These are phyloP conservation scores for Salvelinus sp. DNA, from an alignment of 2,113 vertebrate species.

Conservation along the genomic window DNA sequence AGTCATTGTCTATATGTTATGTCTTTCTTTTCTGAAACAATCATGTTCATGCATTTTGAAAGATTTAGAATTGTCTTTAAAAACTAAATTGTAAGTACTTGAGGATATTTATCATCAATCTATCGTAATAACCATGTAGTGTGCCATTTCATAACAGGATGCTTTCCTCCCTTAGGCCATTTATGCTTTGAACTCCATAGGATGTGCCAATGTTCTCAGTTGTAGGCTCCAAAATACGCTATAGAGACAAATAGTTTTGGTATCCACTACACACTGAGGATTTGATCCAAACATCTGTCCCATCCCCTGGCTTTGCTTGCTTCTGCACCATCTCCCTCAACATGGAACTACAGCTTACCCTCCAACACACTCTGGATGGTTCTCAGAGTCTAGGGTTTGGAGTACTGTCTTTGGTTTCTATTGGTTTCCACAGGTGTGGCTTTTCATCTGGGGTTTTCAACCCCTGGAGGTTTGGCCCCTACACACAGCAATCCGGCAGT, in stretches of 20 bases:
- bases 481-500: conserved; percentile 4
- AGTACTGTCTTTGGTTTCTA: conserved; percentile 13
- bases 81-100: not conserved
- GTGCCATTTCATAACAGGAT: not conserved
- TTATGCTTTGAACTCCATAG: not conserved
- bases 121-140: no score
- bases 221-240: no score
- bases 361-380: conserved; percentile 25
- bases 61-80: not conserved
- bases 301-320: conserved; percentile 12
- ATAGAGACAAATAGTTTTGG: no score
- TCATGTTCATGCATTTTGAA: no score
- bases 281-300: not conserved
- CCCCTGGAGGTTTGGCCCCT: conserved; percentile 4
- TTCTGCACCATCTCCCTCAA: conserved; percentile 38
- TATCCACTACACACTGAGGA: not conserved
- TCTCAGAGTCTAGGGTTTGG: conserved; percentile 32
- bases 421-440: conserved; percentile 17
- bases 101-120: not conserved
- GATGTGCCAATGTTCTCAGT: no score
- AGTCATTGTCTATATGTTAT: not conserved
- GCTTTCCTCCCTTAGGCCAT: not conserved
- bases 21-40: not conserved
- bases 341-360: conserved; percentile 8
- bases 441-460: conserved; percentile 22